Base-by-base conservation (phyloP, 2,797 vertebrate genomes). In the Simalia tracyae region DNA sequence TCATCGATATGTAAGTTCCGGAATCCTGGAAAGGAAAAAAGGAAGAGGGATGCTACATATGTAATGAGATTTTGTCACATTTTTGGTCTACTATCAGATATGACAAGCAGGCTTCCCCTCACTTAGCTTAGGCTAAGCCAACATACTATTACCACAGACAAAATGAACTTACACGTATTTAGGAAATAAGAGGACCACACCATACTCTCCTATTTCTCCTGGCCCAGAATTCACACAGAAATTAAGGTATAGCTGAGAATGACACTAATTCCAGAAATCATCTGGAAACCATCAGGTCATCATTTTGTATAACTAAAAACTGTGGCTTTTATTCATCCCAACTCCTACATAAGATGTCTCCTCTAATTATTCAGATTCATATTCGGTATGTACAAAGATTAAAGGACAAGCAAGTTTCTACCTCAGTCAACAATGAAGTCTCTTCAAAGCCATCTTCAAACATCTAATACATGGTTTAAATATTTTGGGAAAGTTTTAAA, bases 1-100 rank as follows among this genome's bases (percentile, higher is more conserved):
- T 99, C 99, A 17, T 97, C 98, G 3, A 99, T 99, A 96, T 99
- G 99, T 91, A 99, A 98, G 95, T 98, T 98, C 93, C 98, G 98
- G 97, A 99, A 99, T 91, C 99, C 99, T 99, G 90, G 24, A 95
- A 95, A 96, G 88, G 1, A 95, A 94, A 94, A 57, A 36, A 94
- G 36, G 36, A 76, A 76, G 36, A 76, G 17, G 17, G 31, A 22
- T 76, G 36, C 17, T 76, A 42, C 42, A 76, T 90, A 81, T 57
- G 4, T 90, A 90, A 87, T 22, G 59, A 56, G 57, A 22, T 61
- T 68, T 26, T 28, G n/a, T n/a, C 14, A 9, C 5, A 60, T 46
- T 72, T 46, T 8, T 50, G 26, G 19, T 50, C 4, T 0, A 64
- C 46, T 10, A 14, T 6, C 19, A 42, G 4, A 2, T 57, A 72